Conservation (phyloP, 2,797 vertebrate species). For the Etheostoma nigrum region DNA sequence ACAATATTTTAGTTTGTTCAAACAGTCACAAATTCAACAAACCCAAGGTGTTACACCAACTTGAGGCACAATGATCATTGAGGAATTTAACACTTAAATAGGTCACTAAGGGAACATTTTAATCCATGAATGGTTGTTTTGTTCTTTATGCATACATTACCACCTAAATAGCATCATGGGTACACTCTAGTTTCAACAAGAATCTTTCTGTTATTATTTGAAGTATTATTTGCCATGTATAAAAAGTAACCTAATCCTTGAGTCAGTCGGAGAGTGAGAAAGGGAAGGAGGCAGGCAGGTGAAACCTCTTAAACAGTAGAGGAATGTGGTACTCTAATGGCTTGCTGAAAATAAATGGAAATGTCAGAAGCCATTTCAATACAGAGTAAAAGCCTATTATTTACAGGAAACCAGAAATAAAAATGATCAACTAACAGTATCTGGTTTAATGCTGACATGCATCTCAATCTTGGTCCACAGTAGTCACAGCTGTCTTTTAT, state of each 20-base stretch:
- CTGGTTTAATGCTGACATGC: conserved; percentile 18
- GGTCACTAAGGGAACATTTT: background rate
- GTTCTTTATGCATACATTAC: background rate
- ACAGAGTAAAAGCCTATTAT: conserved; percentile 19
- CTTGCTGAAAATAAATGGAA: conserved; percentile 38
- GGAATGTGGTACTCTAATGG: background rate
- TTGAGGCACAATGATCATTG: background rate
- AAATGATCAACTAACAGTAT: conserved; percentile 22
- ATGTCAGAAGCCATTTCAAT: conserved; percentile 53
- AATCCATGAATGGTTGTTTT: conserved; percentile 7
- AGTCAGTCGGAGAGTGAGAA: background rate
- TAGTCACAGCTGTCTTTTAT: background rate
- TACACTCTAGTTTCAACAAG: conserved; percentile 1
- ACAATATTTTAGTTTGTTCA: background rate
- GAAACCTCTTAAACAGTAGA: conserved; percentile 15
- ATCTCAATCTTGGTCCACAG: background rate
- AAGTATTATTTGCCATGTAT: background rate
- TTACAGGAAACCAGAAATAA: conserved; percentile 14
- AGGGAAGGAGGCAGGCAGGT: conserved; percentile 4
- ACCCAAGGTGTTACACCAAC: background rate
- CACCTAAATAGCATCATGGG: background rate
- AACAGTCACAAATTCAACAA: background rate
- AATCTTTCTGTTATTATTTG: background rate
- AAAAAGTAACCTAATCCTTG: conserved; percentile 2
- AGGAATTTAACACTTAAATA: background rate